Evolutionary conservation across 64 coral and sea anemone genomes (phyloP), one percentile per base, ranked within the genome.

Genomic region (Dendrophyllia cribrosa): DNA sequence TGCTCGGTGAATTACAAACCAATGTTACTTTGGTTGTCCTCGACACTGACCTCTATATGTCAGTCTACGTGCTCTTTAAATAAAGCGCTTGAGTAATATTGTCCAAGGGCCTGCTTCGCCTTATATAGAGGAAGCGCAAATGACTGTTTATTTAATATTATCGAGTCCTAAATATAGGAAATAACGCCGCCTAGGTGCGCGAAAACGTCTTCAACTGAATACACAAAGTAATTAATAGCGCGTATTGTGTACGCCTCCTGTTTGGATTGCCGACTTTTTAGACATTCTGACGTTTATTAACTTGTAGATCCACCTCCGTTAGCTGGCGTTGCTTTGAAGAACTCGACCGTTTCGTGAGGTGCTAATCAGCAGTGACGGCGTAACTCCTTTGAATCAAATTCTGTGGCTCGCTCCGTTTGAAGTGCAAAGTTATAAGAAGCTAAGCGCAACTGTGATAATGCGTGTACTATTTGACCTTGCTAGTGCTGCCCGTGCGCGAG

Each of bases 61-160:
- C 45, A n/a, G 78, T 20, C 55, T 49, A 67, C 80, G 80, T 67
- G 80, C 80, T 67, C 44, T 84, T 84, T 67, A 84, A 82, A 21
- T 84, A 69, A 82, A 67, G 80, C 43, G 9, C 80, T 51, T 68
- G 24, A 83, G 59, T 43, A 58, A 79, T 84, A 84, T 84, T 67
- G 80, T 23, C 44, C 45, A n/a, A 67, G 80, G 9, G 46, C 44
- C 11, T 7, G 20, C 16, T 9, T 48, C 17, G 21, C 80, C 80
- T 66, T 84, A 67, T 84, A 67, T 84, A 66, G 62, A 68, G 46
- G 44, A 66, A 23, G 47, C 45, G 44, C 10, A 84, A 67, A 51
- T 64, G 34, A 84, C 11, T 67, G 62, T 84, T 84, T 48, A 25
- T 67, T 75, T 50, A 75, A 75, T 67, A 84, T 52, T 66, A 51